Conservation (phyloP, 2,113 vertebrate genomes). For the Phaethornis superciliosus region DNA sequence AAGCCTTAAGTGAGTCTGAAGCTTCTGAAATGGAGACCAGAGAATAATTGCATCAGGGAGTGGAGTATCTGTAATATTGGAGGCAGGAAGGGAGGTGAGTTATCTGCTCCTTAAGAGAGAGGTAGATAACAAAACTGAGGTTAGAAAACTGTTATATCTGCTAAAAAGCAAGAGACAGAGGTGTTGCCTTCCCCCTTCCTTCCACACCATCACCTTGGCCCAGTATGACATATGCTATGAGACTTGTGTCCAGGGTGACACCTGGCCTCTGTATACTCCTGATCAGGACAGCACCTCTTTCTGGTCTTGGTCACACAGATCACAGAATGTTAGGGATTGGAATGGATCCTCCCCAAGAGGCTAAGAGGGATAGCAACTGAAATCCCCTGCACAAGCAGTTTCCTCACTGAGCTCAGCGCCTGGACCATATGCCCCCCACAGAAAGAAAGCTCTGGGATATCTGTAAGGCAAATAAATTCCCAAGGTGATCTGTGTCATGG, state of each 20-base stretch:
- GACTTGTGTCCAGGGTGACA: neutral
- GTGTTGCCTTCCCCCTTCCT: neutral
- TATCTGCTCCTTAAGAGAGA: neutral
- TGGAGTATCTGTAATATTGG: neutral
- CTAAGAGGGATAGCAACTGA: neutral
- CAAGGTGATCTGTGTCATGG: neutral
- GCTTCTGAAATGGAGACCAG: neutral
- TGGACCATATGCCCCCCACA: neutral
- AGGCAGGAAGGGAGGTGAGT: neutral
- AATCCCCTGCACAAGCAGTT: neutral
- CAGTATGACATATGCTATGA: rapidly evolving
- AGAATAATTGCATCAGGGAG: neutral
- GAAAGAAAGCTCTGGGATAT: neutral
- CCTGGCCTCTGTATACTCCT: neutral
- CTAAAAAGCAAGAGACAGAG: neutral
- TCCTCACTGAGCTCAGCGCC: neutral
- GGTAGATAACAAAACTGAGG: neutral
- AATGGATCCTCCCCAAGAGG: rapidly evolving
- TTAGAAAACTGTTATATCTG: neutral
- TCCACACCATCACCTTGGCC: neutral
- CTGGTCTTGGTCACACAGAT: neutral
- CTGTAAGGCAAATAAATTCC: neutral
- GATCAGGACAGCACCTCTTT: rapidly evolving
- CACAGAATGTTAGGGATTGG: neutral
- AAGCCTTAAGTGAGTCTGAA: neutral